Percentiles rank a stretch among this genome's conserved stretches.
These are phyloP conservation scores for Porites rus DNA, from an alignment of 92 coral and sea anemone genomes.

Conservation along the genomic window DNA sequence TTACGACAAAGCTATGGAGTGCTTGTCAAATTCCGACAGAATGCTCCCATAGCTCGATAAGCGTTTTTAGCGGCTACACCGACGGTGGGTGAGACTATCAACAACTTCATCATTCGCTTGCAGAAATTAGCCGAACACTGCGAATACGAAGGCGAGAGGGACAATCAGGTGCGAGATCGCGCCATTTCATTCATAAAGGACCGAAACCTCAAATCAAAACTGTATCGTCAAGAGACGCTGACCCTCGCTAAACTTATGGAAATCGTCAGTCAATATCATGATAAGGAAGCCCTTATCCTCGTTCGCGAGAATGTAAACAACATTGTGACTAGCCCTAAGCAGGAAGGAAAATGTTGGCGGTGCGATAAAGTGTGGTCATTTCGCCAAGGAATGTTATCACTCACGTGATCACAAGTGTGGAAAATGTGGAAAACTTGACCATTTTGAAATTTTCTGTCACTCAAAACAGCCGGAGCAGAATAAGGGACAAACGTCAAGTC, in stretches of 20 bases:
- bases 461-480: background rate
- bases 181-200: constrained; percentile 39
- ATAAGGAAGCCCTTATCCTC: constrained; percentile 57
- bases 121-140: constrained; percentile 55
- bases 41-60: constrained; percentile 60
- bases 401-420: too few species aligned
- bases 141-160: constrained; percentile 31
- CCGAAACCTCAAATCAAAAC: constrained; percentile 53
- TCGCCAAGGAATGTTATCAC: constrained; percentile 22
- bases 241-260: constrained; percentile 50
- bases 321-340: background rate
- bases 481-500: background rate
- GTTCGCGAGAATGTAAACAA: constrained; percentile 26
- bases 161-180: constrained; percentile 69
- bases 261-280: constrained; percentile 50
- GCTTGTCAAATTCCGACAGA: constrained; percentile 33
- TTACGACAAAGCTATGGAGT: constrained; percentile 55
- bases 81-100: constrained; percentile 39
- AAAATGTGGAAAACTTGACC: constrained; percentile 42
- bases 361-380: constrained; percentile 53
- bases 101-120: constrained; percentile 43
- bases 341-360: background rate
- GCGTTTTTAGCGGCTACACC: constrained; percentile 14
- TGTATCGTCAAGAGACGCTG: constrained; percentile 61
- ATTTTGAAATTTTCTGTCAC: constrained; percentile 22